A percentile compares a stretch with the other conserved stretches of the same genome.
Conservation (phyloP, 2,113 vertebrate genomes). For the Bos javanicus region DNA sequence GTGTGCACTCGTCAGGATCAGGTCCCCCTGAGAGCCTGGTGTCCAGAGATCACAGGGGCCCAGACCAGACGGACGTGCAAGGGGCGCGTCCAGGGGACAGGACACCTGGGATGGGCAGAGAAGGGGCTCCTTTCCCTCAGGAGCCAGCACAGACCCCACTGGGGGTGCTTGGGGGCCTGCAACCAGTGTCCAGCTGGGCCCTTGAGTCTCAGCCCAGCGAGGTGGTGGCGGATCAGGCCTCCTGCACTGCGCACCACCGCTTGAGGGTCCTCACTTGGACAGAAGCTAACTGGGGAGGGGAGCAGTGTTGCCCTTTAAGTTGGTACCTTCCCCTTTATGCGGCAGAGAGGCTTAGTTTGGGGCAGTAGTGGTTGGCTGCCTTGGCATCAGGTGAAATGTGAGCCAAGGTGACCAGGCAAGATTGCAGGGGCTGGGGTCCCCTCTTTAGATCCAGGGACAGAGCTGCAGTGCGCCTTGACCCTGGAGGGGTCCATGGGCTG, state of each 20-base stretch:
- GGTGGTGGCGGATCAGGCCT: rapidly evolving
- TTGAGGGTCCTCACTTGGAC: not conserved
- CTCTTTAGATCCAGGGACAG: not conserved
- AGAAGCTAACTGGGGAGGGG: too few species aligned
- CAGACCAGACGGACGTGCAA: rapidly evolving
- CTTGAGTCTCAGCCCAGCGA: not conserved
- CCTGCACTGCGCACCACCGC: rapidly evolving
- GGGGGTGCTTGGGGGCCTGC: not conserved
- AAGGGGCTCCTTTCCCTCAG: not conserved
- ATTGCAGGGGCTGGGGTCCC: not conserved
- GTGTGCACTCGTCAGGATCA: rapidly evolving
- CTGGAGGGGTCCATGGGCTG: not conserved
- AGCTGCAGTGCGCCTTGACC: not conserved
- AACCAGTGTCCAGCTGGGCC: not conserved
- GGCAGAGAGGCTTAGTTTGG: not conserved
- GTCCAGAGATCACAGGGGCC: rapidly evolving
- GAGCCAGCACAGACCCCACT: not conserved
- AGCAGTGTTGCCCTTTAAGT: too few species aligned
- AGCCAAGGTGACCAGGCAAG: not conserved
- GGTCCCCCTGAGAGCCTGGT: not conserved
- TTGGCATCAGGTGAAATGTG: not conserved
- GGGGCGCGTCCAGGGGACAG: not conserved
- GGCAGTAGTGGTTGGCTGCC: not conserved
- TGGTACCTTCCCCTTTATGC: rapidly evolving
- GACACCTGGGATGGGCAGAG: not conserved